Conservation (phyloP, 2,888 invertebrate species). For the Heliconius aoede region DNA sequence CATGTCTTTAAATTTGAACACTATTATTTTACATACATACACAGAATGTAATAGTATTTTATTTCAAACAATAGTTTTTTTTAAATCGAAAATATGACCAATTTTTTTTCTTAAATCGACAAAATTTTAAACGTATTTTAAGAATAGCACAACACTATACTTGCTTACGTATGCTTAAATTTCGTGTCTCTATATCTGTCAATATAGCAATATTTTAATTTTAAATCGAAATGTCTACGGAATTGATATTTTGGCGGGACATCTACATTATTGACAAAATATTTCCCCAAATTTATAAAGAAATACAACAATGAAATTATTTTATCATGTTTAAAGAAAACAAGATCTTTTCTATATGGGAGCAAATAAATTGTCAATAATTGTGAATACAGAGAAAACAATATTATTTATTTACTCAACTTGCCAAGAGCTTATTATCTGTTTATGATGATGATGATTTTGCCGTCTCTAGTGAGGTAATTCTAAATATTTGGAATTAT, state of each 20-base stretch:
- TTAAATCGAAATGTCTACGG: not conserved
- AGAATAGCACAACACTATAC: not conserved
- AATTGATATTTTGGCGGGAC: constrained; percentile 4
- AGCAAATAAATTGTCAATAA: constrained; percentile 11
- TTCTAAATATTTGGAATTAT: not conserved
- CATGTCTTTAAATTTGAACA: not conserved
- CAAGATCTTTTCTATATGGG: not conserved
- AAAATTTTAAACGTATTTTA: not conserved
- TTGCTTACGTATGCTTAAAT: not conserved
- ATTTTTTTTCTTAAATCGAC: not conserved
- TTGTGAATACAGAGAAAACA: constrained; percentile 9
- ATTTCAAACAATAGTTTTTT: no score
- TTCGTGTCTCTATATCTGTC: not conserved
- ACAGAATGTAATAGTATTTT: not conserved
- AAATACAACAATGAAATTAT: not conserved
- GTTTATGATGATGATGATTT: not conserved
- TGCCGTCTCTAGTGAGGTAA: constrained; percentile 5
- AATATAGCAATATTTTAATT: not conserved
- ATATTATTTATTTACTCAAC: not conserved
- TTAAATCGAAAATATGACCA: no score
- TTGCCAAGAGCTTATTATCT: not conserved
- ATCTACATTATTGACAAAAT: not conserved
- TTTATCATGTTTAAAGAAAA: not conserved
- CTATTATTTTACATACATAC: not conserved
- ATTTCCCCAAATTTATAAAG: not conserved